Percentiles rank a stretch among this genome's conserved stretches.
These are phyloP conservation scores for Loriculus beryllinus DNA, from an alignment of 2,797 vertebrate genomes.

Conservation along the genomic window DNA sequence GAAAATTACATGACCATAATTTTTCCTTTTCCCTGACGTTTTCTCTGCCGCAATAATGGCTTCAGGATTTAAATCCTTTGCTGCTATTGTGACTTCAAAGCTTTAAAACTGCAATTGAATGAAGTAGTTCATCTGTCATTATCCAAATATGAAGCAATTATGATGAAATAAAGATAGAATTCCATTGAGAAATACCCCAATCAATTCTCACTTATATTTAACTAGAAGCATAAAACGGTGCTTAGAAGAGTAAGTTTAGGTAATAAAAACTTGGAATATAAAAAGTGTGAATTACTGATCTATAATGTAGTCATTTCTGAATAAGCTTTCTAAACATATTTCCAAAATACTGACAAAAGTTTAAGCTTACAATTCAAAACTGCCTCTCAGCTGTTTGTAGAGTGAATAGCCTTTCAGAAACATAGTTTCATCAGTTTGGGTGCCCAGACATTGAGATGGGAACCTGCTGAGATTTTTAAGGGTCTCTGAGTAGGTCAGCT, in stretches of 20 bases:
- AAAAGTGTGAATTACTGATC: constrained; percentile 72
- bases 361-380: constrained; percentile 9
- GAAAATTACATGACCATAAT: constrained; percentile 69
- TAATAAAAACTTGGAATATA: constrained; percentile 71
- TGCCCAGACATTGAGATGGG: not conserved
- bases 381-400: not conserved
- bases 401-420: not conserved
- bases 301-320: constrained; percentile 62
- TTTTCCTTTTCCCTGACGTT: constrained; percentile 73
- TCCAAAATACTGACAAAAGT: constrained; percentile 62
- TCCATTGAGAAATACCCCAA: constrained; percentile 76
- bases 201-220: constrained; percentile 81
- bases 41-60: constrained; percentile 73
- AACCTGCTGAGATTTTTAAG: not conserved
- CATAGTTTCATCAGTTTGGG: not conserved
- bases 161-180: constrained; percentile 83
- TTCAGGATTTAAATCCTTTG: constrained; percentile 77
- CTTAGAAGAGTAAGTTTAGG: constrained; percentile 74
- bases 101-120: constrained; percentile 75
- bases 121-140: constrained; percentile 80
- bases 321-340: constrained; percentile 64
- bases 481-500: not conserved
- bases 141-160: constrained; percentile 83
- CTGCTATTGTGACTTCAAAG: constrained; percentile 79
- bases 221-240: constrained; percentile 75